Percentiles rank a stretch among this genome's conserved stretches.
Evolutionary conservation across 1,140 invertebrate genomes (phyloP).

Genomic region (Drosophila littoralis): DNA sequence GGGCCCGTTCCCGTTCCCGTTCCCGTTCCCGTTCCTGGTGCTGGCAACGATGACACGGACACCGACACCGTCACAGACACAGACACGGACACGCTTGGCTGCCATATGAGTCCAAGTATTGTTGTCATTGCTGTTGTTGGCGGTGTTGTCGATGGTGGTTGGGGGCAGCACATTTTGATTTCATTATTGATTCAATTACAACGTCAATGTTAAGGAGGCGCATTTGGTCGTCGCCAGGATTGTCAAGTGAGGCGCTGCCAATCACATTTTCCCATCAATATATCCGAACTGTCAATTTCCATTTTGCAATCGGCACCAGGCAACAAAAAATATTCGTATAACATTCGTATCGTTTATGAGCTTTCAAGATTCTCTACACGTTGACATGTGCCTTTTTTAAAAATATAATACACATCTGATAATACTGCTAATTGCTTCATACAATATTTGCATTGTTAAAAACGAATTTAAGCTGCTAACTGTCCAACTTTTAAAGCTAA

Average conservation of each 20-base stretch:
- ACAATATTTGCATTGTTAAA: constrained; percentile 69
- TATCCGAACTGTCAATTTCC: constrained; percentile 24
- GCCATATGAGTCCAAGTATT: constrained; percentile 39
- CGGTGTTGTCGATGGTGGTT: background rate
- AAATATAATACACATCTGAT: constrained; percentile 62
- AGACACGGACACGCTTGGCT: constrained; percentile 24
- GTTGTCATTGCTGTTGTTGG: constrained; percentile 39
- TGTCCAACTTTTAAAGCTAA: constrained; percentile 39
- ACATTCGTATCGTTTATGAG: constrained; percentile 10
- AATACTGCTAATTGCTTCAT: constrained; percentile 64
- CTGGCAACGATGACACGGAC: constrained; percentile 53
- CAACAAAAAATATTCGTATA: background rate
- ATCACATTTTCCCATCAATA: constrained; percentile 31
- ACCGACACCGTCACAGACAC: constrained; percentile 10
- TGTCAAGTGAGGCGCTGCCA: constrained; percentile 31
- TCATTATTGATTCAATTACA: constrained; percentile 79
- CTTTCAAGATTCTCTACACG: constrained; percentile 39
- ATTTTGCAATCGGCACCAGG: background rate
- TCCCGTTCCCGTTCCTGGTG: constrained; percentile 13
- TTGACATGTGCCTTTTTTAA: constrained; percentile 58
- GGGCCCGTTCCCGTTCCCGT: background rate
- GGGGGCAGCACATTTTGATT: constrained; percentile 54
- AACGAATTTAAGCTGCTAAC: constrained; percentile 62
- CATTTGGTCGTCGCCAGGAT: constrained; percentile 24
- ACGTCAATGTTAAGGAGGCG: constrained; percentile 53